Evolutionary conservation across 2,113 vertebrate genomes (phyloP).

Genomic region (Numida meleagris): DNA sequence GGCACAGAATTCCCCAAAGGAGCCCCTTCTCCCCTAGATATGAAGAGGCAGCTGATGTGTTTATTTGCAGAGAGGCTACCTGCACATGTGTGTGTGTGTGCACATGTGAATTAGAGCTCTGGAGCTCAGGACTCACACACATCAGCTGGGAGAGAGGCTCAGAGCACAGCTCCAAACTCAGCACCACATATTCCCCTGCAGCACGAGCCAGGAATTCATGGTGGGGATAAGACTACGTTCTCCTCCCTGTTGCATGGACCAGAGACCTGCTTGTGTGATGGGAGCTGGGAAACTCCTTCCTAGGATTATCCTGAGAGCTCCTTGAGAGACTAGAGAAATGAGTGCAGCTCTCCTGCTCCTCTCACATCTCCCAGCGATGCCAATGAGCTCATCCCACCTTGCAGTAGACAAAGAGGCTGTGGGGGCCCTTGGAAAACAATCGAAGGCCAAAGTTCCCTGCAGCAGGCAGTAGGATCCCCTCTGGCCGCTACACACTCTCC

Average conservation of each 20-base stretch:
- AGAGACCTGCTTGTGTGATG: not conserved
- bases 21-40: accelerated
- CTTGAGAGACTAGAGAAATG: not conserved
- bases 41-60: not conserved
- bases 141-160: not conserved
- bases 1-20: not conserved
- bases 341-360: not conserved
- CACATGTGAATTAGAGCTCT: not conserved
- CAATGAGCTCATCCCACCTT: not conserved
- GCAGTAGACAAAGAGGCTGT: not conserved
- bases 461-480: not conserved
- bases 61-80: not conserved
- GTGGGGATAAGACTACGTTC: not conserved
- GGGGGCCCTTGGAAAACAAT: not conserved
- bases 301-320: not conserved
- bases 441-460: not conserved
- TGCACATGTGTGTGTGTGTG: too few relatives aligned
- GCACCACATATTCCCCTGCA: accelerated
- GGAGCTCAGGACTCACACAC: not conserved
- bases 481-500: accelerated
- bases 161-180: not conserved
- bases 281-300: not conserved
- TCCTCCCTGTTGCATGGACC: accelerated
- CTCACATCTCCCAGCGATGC: accelerated
- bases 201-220: not conserved